A percentile compares a stretch with the other conserved stretches of the same genome.
Conservation (phyloP, 1,140 invertebrate species). For the Chironomus striatipennis region DNA sequence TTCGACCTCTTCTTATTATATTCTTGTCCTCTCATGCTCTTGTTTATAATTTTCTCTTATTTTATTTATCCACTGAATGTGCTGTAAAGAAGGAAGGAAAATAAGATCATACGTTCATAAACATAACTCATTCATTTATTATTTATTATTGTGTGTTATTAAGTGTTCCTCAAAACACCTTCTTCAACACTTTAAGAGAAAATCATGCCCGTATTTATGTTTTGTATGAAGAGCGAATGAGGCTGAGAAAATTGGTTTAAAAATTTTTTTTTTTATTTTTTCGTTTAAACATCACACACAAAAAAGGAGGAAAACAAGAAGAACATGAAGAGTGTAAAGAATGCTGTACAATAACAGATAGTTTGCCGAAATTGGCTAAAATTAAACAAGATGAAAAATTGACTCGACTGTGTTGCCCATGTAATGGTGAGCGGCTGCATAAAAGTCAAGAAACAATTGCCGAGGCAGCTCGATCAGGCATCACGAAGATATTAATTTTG, state of each 20-base stretch:
- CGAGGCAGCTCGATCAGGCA: slow-evolving; percentile 3
- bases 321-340: too few species aligned
- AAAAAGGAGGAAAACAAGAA: not conserved
- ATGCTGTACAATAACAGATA: not conserved
- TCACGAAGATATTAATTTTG: slow-evolving; percentile 12
- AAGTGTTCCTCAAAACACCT: slow-evolving; percentile 20
- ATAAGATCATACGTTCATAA: not conserved
- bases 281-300: too few species aligned
- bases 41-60: too few species aligned
- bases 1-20: too few species aligned
- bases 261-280: not conserved
- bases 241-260: slow-evolving; percentile 10
- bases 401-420: not conserved
- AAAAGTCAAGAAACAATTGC: not conserved
- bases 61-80: too few species aligned
- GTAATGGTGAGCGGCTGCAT: slow-evolving; percentile 1
- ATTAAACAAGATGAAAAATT: slow-evolving; percentile 23
- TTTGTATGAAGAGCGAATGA: slow-evolving; percentile 22
- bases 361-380: slow-evolving; percentile 17
- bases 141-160: slow-evolving; percentile 22
- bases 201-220: slow-evolving; percentile 18
- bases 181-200: slow-evolving; percentile 20
- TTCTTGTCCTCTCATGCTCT: too few species aligned
- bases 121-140: slow-evolving; percentile 23
- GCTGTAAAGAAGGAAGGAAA: not conserved